Base-by-base conservation (phyloP, 2,888 invertebrate genomes). In the Dorcus parallelipipedus region DNA sequence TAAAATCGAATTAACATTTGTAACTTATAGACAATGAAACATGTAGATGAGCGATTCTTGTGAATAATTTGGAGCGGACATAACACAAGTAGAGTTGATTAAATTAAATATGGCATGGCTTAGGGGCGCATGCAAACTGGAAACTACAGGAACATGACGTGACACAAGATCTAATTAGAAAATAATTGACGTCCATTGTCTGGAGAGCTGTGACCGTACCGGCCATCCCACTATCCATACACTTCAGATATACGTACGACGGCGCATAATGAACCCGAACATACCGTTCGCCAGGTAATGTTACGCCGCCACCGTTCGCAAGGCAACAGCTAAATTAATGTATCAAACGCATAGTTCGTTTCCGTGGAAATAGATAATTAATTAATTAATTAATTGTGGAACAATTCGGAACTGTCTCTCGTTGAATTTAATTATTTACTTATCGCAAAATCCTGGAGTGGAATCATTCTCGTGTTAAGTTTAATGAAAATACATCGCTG, bases 181-280 rank as follows among this genome's bases (percentile, higher is more conserved):
- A 65, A 64, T 65, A 65, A 65, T 65, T 65, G 65, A 65, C 65
- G 64, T 62, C 56, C 65, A 65, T 65, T 65, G 65, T 65, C 63
- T 62, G 57, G 56, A 56, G 58, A 55, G 61, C 56, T 60, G 63
- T 61, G 60, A 60, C 63, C 63, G 58, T 59, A 60, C 63, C 56
- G 60, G 60, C 58, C 63, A 59, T 62, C 62, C 52, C 54, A 58
- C 23, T 20, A 17, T 55, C 55, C 52, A 55, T 56, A 47, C 38
- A 59, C 56, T 59, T 59, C 52, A 59, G 59, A 59, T 52, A 7
- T 33, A 33, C 26, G 26, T 33, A 33, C 26, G 26, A 56, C 56
- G 56, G 51, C 51, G 52, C 49, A 52, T 59, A 59, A 59, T 59
- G 59, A 59, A 59, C 55, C 55, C 52, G 52, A 59, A 56, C 56